Conservation (phyloP, 2,113 vertebrate genomes). For the Carlito syrichta region DNA sequence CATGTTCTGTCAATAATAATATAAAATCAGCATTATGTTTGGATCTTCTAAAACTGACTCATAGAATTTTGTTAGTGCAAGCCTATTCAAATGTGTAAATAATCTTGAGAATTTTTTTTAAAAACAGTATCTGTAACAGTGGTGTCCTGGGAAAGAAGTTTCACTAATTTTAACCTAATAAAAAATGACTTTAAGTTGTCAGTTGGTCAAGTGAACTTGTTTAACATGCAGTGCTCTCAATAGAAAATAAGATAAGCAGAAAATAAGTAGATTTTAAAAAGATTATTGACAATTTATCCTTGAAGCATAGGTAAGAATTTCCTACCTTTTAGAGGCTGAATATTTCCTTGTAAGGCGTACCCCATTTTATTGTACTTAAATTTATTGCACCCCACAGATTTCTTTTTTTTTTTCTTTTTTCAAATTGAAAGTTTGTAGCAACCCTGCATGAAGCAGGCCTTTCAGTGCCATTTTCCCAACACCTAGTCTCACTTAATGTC, state of each 20-base stretch:
- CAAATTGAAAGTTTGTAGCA: no score
- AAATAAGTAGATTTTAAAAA: neutral
- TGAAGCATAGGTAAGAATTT: neutral
- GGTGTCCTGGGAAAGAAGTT: neutral
- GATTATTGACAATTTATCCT: neutral
- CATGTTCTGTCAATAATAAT: neutral
- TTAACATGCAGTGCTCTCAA: neutral
- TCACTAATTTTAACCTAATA: neutral
- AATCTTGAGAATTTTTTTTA: neutral
- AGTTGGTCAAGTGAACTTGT: neutral
- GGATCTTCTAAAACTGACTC: neutral
- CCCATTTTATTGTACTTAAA: no score
- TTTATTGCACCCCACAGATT: no score
- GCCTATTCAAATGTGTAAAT: neutral
- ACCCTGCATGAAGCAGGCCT: no score
- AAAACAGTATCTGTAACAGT: neutral
- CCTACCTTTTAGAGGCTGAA: neutral
- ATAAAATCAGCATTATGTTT: neutral
- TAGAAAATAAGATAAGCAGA: neutral
- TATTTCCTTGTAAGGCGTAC: neutral
- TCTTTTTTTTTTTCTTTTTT: no score
- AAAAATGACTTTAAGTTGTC: neutral
- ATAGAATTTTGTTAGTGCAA: neutral
- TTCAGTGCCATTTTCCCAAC: no score
- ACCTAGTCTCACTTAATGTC: no score